phyloP scores from a whole-genome alignment of 1,140 invertebrate genomes.

The Mycetomoellerius zeteki region DNA sequence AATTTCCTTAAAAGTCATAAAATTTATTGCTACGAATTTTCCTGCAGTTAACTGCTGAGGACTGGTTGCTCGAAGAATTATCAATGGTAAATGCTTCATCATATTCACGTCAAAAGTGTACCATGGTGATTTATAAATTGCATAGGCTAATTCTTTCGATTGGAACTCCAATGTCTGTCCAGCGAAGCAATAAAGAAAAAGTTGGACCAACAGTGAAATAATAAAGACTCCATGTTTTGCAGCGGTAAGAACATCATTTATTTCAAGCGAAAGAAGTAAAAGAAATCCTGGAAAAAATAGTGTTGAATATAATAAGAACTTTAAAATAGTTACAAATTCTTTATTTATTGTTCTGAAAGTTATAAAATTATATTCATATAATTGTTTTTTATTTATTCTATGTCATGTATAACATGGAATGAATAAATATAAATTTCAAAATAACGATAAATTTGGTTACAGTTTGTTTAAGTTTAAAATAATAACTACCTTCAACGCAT shows the following conservation, averaged over 20 bases:
- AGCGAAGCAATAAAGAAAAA: conserved; percentile 47
- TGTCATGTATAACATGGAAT: neutral
- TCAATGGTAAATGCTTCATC: conserved; percentile 26
- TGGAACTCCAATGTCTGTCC: conserved; percentile 45
- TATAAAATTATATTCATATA: neutral
- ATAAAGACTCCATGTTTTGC: conserved; percentile 34
- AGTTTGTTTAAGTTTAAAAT: neutral
- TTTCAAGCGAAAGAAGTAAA: conserved; percentile 39
- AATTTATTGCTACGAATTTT: conserved; percentile 62
- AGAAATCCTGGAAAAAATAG: conserved; percentile 64
- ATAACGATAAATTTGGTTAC: neutral
- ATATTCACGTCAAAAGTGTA: conserved; percentile 21
- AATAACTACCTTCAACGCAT: conserved; percentile 73
- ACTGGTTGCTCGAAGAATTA: conserved; percentile 34
- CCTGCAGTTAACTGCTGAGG: conserved; percentile 49
- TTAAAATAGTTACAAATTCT: neutral
- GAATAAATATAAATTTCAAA: neutral
- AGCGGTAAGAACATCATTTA: neutral
- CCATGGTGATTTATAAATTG: conserved; percentile 47
- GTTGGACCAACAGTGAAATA: conserved; percentile 26
- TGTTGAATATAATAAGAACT: neutral
- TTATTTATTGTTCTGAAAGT: neutral
- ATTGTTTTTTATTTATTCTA: neutral
- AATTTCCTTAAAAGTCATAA: conserved; percentile 66
- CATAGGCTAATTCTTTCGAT: conserved; percentile 22